Conservation (phyloP, 2,113 vertebrate species). For the Theristicus caerulescens region DNA sequence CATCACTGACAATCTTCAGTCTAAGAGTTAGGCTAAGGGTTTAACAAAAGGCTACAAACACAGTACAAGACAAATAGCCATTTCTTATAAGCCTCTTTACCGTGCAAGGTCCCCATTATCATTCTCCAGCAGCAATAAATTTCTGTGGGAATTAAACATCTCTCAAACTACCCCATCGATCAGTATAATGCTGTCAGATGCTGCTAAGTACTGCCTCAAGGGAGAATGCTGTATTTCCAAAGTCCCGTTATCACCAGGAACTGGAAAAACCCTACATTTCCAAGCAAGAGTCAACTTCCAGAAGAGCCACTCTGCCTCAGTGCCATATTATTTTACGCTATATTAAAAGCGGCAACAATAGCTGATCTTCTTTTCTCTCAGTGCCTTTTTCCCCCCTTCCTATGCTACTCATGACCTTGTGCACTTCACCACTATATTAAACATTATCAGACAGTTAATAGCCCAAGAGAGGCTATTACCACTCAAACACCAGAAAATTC, state of each 20-base stretch:
- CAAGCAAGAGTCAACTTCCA: not conserved
- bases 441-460: not conserved
- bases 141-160: slow-evolving; percentile 18
- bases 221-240: not conserved
- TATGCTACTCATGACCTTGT: not conserved
- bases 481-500: not conserved
- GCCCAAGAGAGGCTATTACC: not conserved
- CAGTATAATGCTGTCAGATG: not conserved
- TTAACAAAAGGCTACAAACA: not conserved
- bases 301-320: not conserved
- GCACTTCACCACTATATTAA: not conserved
- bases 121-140: slow-evolving; percentile 16
- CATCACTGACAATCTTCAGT: not conserved
- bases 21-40: not conserved
- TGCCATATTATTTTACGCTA: not conserved
- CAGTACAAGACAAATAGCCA: not conserved
- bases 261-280: not conserved
- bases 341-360: not conserved
- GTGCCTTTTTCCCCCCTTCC: not conserved
- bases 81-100: not conserved
- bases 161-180: not conserved
- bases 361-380: not conserved
- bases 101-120: not conserved
- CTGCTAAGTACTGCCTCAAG: not conserved
- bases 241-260: not conserved